Evolutionary conservation across 2,113 vertebrate species (phyloP), one percentile per base, ranked within the genome.

Genomic region (Macroglossus sobrinus): DNA sequence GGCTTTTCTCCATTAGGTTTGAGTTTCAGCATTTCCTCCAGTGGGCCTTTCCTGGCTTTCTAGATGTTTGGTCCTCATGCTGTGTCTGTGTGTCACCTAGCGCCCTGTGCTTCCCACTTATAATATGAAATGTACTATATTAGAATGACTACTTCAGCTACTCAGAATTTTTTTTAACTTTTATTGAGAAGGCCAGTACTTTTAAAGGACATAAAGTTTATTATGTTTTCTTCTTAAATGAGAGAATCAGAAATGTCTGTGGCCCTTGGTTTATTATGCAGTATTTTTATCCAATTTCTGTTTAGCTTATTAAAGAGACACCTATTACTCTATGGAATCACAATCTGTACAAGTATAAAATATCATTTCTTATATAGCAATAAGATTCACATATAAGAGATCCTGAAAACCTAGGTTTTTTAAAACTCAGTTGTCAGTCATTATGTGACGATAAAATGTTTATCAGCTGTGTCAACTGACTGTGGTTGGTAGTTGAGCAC

Each of bases 161-260:
- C 72, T 78, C 80, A 78, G 50, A 61, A 69, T 18, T 45, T 79
- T 50, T 50, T 55, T 63, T 0, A 4, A 28, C 28, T 74, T 76
- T 35, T 47, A 24, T 57, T 69, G 40, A 84, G 35, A 93, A 91
- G 30, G 28, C 28, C 84, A 82, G 14, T 76, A 78, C 35, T 84
- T 93, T 63, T 71, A 86, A 89, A 84, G 43, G 43, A 92, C 85
- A 81, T 64, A 76, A 74, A 69, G 21, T 71, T 53, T 80, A 43
- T 53, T 80, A 43, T 61, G 66, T 75, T 78, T 93, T 89, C n/a
- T 92, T 79, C 40, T 72, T 72, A 89, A 89, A 81, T 92, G 63
- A 93, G 47, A 74, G 59, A 74, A 63, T 47, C 10, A 69, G 64
- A 92, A 72, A 50, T 26, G 30, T 75, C 21, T 55, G 26, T 82